Conservation (phyloP, 37 sponge, comb jelly and placozoan species). For the Haliclona indistincta region DNA sequence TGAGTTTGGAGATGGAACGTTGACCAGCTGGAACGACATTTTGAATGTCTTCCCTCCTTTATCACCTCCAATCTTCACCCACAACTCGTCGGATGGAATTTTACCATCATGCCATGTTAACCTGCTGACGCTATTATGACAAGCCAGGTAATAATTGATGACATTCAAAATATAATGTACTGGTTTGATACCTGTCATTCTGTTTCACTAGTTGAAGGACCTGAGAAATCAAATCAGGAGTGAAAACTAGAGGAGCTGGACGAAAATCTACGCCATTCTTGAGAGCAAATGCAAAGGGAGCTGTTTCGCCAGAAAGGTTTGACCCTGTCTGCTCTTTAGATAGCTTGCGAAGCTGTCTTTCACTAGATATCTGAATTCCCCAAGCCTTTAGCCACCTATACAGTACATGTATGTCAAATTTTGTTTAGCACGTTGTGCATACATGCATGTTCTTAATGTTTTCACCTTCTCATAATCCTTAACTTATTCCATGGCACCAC, state of each 20-base stretch:
- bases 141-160: too few species aligned
- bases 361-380: constrained; percentile 1
- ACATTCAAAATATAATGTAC: too few species aligned
- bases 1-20: constrained; percentile 27
- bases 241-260: not conserved
- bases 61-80: constrained; percentile 61
- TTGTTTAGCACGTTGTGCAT: not conserved
- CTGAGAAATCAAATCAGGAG: not conserved
- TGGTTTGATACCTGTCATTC: not conserved
- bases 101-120: constrained; percentile 42
- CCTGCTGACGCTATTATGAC: not conserved
- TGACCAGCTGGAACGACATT: constrained; percentile 41
- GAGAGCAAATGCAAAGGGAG: constrained; percentile 4
- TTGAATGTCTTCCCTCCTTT: constrained; percentile 45
- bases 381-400: constrained; percentile 17
- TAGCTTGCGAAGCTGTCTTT: not conserved
- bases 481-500: constrained; percentile 14
- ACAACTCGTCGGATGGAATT: constrained; percentile 44
- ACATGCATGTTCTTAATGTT: not conserved
- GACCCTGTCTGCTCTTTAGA: not conserved
- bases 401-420: not conserved
- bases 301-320: not conserved
- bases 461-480: constrained; percentile 1
- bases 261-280: not conserved
- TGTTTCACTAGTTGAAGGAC: not conserved